Conservation (phyloP, 1,140 invertebrate species). For the Drosophila pachea region DNA sequence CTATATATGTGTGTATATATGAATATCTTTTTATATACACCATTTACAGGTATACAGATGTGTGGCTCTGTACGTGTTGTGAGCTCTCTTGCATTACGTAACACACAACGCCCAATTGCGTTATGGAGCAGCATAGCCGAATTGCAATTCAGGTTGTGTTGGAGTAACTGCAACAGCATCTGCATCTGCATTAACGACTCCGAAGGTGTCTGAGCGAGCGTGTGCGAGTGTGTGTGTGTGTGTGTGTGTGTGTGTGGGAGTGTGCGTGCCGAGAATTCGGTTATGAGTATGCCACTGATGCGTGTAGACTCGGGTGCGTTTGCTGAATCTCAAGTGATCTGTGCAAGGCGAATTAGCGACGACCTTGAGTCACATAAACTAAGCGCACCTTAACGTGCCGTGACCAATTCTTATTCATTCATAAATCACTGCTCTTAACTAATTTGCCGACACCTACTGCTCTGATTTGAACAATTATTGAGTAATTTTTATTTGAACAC, state of each 20-base stretch:
- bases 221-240: conserved; percentile 30
- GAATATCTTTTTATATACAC: conserved; percentile 10
- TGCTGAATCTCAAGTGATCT: conserved; percentile 45
- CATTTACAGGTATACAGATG: conserved; percentile 17
- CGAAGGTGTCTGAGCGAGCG: neutral
- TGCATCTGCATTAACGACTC: neutral
- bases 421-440: conserved; percentile 28
- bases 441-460: conserved; percentile 37
- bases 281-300: conserved; percentile 28
- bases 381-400: conserved; percentile 46
- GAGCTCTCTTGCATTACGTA: conserved; percentile 60
- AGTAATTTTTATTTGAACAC: conserved; percentile 44
- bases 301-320: conserved; percentile 38
- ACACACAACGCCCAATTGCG: conserved; percentile 66
- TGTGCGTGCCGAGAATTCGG: conserved; percentile 64
- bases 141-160: conserved; percentile 19
- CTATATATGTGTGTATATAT: conserved; percentile 37
- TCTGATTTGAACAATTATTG: conserved; percentile 16
- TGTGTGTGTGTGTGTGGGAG: conserved; percentile 3
- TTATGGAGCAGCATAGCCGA: conserved; percentile 37
- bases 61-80: conserved; percentile 16
- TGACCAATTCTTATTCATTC: conserved; percentile 57
- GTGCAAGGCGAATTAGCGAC: conserved; percentile 16
- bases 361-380: conserved; percentile 67
- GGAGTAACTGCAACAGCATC: conserved; percentile 23